Percentiles rank a stretch among this genome's conserved stretches.
Evolutionary conservation across 2,797 vertebrate species (phyloP).

Genomic region (Tinamus major): DNA sequence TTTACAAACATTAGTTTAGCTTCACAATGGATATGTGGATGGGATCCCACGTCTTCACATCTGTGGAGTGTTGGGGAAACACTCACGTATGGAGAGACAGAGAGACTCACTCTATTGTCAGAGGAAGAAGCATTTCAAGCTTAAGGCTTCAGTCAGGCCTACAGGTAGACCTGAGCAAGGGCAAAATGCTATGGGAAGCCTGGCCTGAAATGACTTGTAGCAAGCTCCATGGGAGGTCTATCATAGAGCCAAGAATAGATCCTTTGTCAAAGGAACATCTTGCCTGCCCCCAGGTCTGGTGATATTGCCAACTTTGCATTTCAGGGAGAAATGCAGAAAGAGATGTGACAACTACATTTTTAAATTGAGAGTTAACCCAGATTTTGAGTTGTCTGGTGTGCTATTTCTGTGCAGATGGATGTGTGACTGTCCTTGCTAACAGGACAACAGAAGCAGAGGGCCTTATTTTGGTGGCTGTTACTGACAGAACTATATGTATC

Average conservation of each 20-base stretch:
- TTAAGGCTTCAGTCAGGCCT: neutral
- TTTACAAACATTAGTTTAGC: neutral
- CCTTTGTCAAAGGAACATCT: conserved; percentile 4
- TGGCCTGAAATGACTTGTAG: conserved; percentile 8
- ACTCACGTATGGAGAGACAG: neutral
- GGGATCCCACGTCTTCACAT: neutral
- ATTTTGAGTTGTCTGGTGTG: neutral
- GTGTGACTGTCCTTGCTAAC: neutral
- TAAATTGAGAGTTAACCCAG: conserved; percentile 5
- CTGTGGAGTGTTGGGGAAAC: neutral
- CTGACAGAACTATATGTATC: neutral
- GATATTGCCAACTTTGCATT: neutral
- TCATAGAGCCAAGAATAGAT: conserved; percentile 10
- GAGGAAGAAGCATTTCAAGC: neutral
- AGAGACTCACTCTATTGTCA: neutral
- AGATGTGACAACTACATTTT: neutral
- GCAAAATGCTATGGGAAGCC: neutral
- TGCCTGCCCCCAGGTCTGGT: conserved; percentile 6
- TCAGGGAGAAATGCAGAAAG: conserved; percentile 3
- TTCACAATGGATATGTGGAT: neutral
- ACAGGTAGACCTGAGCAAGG: neutral
- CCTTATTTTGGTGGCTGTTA: neutral
- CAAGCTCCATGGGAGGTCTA: neutral
- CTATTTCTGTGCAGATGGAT: neutral
- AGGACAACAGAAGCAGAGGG: neutral